Conservation (phyloP, 2,888 invertebrate species). For the Thecocarcelia acutangulata region DNA sequence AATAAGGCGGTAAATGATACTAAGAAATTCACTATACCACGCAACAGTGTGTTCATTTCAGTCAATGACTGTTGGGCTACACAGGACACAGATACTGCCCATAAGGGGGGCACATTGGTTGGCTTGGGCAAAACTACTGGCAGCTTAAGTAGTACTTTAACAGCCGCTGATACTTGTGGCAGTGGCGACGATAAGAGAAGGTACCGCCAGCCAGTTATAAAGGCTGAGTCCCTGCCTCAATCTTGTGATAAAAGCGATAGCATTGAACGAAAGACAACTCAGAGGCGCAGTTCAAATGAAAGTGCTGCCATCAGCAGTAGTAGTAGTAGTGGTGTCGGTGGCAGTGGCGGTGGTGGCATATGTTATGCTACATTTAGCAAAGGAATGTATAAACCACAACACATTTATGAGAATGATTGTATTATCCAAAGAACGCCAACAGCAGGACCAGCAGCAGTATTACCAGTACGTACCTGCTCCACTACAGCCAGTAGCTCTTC, state of each 20-base stretch:
- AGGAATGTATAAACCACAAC: conserved; percentile 70
- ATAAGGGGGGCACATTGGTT: conserved; percentile 52
- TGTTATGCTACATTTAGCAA: conserved; percentile 70
- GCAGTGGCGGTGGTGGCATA: conserved; percentile 53
- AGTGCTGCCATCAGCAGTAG: conserved; percentile 23
- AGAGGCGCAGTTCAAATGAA: conserved; percentile 66
- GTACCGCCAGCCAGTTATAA: conserved; percentile 65
- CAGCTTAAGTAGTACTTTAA: conserved; percentile 44
- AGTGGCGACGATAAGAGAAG: conserved; percentile 47
- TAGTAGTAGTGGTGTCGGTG: conserved; percentile 25
- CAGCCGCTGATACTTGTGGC: conserved; percentile 55
- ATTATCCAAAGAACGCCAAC: conserved; percentile 73
- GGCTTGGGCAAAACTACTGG: conserved; percentile 54
- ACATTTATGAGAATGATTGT: conserved; percentile 79
- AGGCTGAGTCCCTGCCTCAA: conserved; percentile 66
- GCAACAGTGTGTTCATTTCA: conserved; percentile 85
- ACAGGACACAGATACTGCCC: conserved; percentile 69
- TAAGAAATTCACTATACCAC: conserved; percentile 77
- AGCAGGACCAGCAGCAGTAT: conserved; percentile 6
- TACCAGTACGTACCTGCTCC: conserved; percentile 38
- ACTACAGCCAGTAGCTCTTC: conserved; percentile 34
- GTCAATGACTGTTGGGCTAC: conserved; percentile 84
- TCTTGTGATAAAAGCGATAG: conserved; percentile 69
- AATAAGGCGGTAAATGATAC: conserved; percentile 68
- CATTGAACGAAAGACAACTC: conserved; percentile 70